Conservation (phyloP, 2,113 vertebrate species). For the Aptenodytes patagonicus region DNA sequence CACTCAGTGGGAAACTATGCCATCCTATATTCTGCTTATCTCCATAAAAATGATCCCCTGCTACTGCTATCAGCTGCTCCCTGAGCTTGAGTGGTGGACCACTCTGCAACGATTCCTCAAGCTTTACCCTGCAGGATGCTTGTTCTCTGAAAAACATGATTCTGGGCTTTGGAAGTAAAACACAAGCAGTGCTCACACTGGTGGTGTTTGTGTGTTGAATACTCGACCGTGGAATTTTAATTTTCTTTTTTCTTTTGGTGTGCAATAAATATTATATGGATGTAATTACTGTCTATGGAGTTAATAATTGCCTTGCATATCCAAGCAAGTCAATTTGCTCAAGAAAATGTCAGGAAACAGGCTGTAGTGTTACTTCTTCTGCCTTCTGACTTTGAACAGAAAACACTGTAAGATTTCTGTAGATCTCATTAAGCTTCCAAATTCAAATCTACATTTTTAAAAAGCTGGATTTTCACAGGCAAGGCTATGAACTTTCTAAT, state of each 20-base stretch:
- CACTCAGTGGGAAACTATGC: background rate
- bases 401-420: background rate
- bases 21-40: background rate
- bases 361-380: background rate
- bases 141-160: background rate
- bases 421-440: constrained; percentile 26
- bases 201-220: background rate
- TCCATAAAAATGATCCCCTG: background rate
- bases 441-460: background rate
- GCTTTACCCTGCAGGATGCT: background rate
- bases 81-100: background rate
- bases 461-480: background rate
- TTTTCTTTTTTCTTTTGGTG: background rate
- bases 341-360: constrained; percentile 37
- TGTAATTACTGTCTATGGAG: constrained; percentile 14
- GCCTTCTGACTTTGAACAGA: background rate
- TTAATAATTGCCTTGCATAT: constrained; percentile 39
- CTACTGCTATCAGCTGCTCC: background rate
- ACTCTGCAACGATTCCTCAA: background rate
- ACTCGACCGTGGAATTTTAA: rapidly evolving
- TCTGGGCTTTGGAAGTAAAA: background rate
- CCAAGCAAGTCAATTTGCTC: constrained; percentile 16
- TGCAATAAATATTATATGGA: constrained; percentile 14
- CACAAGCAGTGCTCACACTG: background rate
- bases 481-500: constrained; percentile 10